Evolutionary conservation across 2,113 vertebrate genomes (phyloP).

Genomic region (Ptychochromis oligacanthus): DNA sequence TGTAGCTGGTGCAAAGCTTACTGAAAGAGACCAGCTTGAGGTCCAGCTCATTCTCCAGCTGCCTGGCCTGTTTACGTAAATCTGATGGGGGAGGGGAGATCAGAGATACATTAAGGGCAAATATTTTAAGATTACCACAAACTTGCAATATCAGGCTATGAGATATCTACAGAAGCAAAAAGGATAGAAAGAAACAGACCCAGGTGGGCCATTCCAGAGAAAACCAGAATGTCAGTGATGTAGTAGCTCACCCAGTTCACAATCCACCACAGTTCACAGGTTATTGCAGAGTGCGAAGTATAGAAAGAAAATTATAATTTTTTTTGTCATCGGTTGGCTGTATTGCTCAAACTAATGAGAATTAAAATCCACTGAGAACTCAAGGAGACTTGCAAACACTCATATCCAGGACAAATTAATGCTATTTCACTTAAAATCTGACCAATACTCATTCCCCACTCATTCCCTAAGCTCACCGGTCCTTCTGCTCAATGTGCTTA

Average conservation of each 20-base stretch:
- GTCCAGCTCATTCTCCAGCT: constrained; percentile 96
- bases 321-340: no score
- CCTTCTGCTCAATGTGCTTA: no score
- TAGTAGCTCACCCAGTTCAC: background rate
- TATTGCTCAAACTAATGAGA: no score
- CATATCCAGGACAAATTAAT: no score
- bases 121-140: background rate
- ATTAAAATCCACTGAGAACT: no score
- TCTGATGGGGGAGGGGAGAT: constrained; percentile 79
- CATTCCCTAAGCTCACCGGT: no score
- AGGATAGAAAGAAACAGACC: background rate
- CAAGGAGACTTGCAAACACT: no score
- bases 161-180: background rate
- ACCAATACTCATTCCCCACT: no score
- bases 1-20: constrained; percentile 96
- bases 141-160: background rate
- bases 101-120: background rate
- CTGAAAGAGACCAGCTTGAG: constrained; percentile 97
- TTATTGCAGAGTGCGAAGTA: background rate
- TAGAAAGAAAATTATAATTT: background rate
- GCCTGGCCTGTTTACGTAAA: constrained; percentile 94
- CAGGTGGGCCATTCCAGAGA: background rate
- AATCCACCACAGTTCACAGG: background rate
- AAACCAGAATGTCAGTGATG: background rate
- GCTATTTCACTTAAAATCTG: no score